Percentiles rank a stretch among this genome's conserved stretches.
These are phyloP conservation scores for Phalacrocorax aristotelis DNA, from an alignment of 2,113 vertebrate genomes.

Conservation along the genomic window DNA sequence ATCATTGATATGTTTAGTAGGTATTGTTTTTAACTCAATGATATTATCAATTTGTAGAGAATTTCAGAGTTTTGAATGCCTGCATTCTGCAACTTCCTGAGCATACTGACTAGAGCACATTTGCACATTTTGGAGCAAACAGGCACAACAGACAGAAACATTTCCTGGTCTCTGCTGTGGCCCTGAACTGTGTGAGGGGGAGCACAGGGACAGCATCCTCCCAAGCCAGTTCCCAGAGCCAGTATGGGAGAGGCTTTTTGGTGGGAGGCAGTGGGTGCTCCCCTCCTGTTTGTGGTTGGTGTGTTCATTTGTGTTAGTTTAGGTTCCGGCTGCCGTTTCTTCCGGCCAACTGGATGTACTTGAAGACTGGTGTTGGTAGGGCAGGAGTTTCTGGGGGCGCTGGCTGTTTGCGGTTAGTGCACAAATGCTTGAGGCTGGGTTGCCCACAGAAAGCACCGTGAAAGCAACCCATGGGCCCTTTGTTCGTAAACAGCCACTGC, in stretches of 20 bases:
- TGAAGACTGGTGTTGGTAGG: neutral
- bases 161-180: neutral
- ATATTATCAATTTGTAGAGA: neutral
- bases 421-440: neutral
- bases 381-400: neutral
- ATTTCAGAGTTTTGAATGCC: neutral
- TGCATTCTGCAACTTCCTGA: neutral
- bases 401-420: neutral
- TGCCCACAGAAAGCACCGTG: neutral
- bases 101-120: neutral
- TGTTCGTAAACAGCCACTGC: neutral
- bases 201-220: neutral
- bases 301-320: neutral
- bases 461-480: neutral
- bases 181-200: neutral
- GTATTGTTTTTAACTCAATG: neutral
- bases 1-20: neutral
- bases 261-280: neutral
- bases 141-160: neutral
- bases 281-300: accelerated
- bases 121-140: neutral
- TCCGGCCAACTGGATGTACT: accelerated
- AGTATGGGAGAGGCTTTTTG: accelerated
- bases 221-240: neutral
- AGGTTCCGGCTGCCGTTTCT: neutral